Evolutionary conservation across 2,797 vertebrate genomes (phyloP), one percentile per base, ranked within the genome.

Genomic region (Mormyrus hasselquistii): DNA sequence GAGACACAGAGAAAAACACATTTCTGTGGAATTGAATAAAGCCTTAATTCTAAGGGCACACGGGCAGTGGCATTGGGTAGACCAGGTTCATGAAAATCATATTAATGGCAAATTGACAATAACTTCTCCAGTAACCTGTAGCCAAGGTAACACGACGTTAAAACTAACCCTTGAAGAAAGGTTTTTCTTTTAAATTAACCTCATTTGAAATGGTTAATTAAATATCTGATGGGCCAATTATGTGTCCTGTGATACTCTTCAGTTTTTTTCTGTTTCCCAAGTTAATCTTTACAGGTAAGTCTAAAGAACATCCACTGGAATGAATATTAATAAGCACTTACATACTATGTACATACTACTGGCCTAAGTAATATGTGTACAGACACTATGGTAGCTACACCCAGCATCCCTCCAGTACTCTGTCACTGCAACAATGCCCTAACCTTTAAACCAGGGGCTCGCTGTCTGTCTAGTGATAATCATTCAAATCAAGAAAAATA

Each of bases 11-110:
- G 65, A 41, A 50, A 62, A 65, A 92, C 93, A 91, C 90, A 92
- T 50, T 90, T 92, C 92, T 92, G 90, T 92, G 92, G 93, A 90
- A 89, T 91, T 93, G 92, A 94, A 92, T 91, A 84, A 84, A 84
- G n/a, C 47, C 44, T 52, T 52, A 84, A 52, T 69, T 88, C 38
- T 34, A 44, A 69, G 34, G 55, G 34, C 57, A 88, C 85, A 7
- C 29, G 52, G 25, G 44, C 62, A 76, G 47, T 29, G 41, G 41
- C 59, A 76, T 12, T 50, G 38, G 87, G 87, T 62, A 69, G 10
- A 29, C 14, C 87, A 52, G 47, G 41, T 69, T 50, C 87, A 69
- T 88, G 44, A 69, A 86, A 88, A 88, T 69, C 87, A 88, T 50
- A 88, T 88, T 88, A 52, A 50, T 73, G 65, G 87, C 62, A 88